Base-by-base conservation (phyloP, 1,140 invertebrate genomes). In the Drosophila elegans region DNA sequence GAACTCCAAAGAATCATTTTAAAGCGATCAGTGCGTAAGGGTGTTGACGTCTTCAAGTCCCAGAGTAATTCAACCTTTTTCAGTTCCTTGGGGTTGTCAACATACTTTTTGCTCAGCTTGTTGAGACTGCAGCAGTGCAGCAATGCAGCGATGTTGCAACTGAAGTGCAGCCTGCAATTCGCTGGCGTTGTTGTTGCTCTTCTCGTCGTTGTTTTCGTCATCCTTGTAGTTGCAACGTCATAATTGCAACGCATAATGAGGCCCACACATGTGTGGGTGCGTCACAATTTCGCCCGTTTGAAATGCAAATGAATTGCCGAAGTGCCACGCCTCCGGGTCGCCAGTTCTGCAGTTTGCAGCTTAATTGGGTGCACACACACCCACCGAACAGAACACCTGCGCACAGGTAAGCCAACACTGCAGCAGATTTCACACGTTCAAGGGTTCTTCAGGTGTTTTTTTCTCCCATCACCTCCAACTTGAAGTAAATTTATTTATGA, bases 161-260 rank as follows among this genome's bases (percentile, higher is more conserved):
- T 83, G 80, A 83, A 83, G 80, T 80, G 80, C 80, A 72, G 61
- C 63, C 64, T 74, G 68, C 72, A 74, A 55, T 74, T 73, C 68
- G 68, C 59, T 73, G 57, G 49, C 49, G 44, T 53, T 52, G 53
- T 51, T 32, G 63, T 34, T 54, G 49, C 42, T 54, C 45, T 48
- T 60, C 39, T 44, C 32, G 32, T 39, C 16, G 44, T 27, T 63
- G 60, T 75, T 73, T 61, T 76, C 51, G 63, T 56, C 76, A 67
- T 69, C 64, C 80, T 84, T 74, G 75, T 79, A 64, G 81, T 74
- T 85, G 81, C 81, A 84, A 69, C 81, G 76, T 80, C 81, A 84
- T 85, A 84, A 84, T 84, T 85, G 81, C 81, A 85, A 80, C 81
- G 81, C 81, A 84, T 85, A 84, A 84, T 84, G 81, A 84, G 81